Evolutionary conservation across 1,140 invertebrate species (phyloP), one percentile per base, ranked within the genome.

Genomic region (Oppia nitens): DNA sequence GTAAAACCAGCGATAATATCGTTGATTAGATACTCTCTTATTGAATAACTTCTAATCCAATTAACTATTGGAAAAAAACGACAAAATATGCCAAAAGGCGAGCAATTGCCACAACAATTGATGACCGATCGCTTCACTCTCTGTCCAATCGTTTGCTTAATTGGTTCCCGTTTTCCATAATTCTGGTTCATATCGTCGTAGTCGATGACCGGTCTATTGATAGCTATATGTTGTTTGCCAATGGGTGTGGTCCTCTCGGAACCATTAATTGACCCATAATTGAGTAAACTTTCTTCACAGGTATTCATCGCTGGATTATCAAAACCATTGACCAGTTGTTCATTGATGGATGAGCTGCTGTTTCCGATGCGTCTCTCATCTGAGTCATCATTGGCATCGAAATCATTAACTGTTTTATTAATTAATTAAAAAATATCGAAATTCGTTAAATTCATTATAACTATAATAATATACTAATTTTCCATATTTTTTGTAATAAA

Each of bases 1-100:
- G 88, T 93, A 49, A 87, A 74, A 3, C 89, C 90, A 1, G 74
- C 66, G 25, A 73, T 66, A 2, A 72, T 9, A 62, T 73, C 72
- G 2, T 60, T 57, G 0, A 70, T 57, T 57, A 63, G 47, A 12
- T 60, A 26, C 20, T 45, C 21, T 28, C 51, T 49, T 14, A 60
- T 12, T 40, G 25, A 20, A 53, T 62, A 62, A 12, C 53, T 49
- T 50, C 40, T 29, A 24, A 62, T 25, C 53, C 57, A 55, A 17
- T 48, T 28, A 25, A 62, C 3, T 2, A 62, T 50, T 6, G 61
- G 61, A 62, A 62, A 55, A 20, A 55, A 23, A 26, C 24, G 27
- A 12, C 21, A 12, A 12, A 50, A 20, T 1, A 3, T 28, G 25
- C n/a, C 47, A 1, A 48, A 3, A 12, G 28, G 56, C 9, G 56